These are phyloP conservation scores for Odocoileus virginianus DNA, from an alignment of 2,113 vertebrate genomes.

Conservation along the genomic window DNA sequence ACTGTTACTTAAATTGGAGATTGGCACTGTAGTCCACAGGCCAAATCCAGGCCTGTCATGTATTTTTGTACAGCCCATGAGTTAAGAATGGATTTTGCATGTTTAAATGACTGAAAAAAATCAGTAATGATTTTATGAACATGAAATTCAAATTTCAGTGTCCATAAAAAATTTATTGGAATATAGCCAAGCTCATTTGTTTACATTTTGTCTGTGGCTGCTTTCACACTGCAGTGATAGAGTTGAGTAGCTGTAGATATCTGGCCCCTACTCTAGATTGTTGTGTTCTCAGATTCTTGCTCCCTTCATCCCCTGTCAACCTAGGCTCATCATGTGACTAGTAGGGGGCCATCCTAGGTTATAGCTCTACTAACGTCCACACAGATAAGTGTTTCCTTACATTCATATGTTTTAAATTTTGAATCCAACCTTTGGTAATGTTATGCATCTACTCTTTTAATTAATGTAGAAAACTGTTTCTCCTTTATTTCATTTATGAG, in stretches of 20 bases:
- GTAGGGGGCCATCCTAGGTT: neutral
- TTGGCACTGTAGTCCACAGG: neutral
- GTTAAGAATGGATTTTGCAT: neutral
- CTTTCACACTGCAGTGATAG: neutral
- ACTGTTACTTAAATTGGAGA: neutral
- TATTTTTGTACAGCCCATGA: neutral
- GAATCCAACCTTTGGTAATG: neutral
- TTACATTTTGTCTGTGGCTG: neutral
- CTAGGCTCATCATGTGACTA: neutral
- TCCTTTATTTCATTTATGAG: neutral
- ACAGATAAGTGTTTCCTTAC: neutral
- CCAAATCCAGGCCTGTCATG: neutral
- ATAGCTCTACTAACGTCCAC: neutral
- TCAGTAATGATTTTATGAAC: constrained; percentile 20
- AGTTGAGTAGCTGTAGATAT: neutral
- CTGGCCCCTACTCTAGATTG: neutral
- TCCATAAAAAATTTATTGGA: neutral
- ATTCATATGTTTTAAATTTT: neutral
- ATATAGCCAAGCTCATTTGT: neutral
- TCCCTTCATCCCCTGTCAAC: neutral
- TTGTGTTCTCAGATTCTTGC: neutral
- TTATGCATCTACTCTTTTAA: neutral
- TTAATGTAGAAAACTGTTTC: neutral
- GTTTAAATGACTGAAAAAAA: constrained; percentile 2
- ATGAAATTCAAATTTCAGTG: constrained; percentile 4